Percentiles rank a stretch among this genome's conserved stretches.
These are phyloP conservation scores for Potamarius usumacintae DNA, from an alignment of 2,113 vertebrate species.

Conservation along the genomic window DNA sequence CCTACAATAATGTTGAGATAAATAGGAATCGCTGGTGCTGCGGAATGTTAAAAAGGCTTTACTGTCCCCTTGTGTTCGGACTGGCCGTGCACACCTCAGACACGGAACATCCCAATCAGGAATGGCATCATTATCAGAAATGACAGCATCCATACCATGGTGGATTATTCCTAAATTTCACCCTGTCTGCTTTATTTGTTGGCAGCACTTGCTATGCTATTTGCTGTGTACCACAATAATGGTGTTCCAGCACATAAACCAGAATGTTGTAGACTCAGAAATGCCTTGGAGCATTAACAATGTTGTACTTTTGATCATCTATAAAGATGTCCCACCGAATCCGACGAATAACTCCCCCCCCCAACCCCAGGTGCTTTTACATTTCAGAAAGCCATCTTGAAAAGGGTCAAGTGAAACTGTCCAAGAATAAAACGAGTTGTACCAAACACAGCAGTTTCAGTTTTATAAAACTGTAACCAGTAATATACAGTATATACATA, in stretches of 20 bases:
- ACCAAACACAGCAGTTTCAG: neutral
- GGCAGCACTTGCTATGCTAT: neutral
- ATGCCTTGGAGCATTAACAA: neutral
- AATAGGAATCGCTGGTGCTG: neutral
- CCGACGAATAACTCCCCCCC: neutral
- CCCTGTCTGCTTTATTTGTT: neutral
- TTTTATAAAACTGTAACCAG: neutral
- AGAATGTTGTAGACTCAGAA: slow-evolving; percentile 23
- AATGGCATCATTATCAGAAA: neutral
- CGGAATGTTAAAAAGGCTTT: slow-evolving; percentile 32
- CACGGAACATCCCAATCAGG: neutral
- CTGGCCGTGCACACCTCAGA: slow-evolving; percentile 26
- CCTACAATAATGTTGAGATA: slow-evolving; percentile 14
- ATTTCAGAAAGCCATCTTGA: neutral
- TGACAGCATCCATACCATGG: neutral
- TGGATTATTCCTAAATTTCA: slow-evolving; percentile 11
- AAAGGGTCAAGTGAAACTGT: neutral
- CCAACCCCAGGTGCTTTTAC: neutral
- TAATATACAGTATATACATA: neutral
- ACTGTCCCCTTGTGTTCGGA: slow-evolving; percentile 52
- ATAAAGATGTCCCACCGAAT: slow-evolving; percentile 33
- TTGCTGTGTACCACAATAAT: neutral
- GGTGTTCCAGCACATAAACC: slow-evolving; percentile 15
- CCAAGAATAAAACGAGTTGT: neutral
- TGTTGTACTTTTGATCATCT: slow-evolving; percentile 19